Evolutionary conservation across 2,888 invertebrate genomes (phyloP).

Genomic region (Flexamia atlantica): DNA sequence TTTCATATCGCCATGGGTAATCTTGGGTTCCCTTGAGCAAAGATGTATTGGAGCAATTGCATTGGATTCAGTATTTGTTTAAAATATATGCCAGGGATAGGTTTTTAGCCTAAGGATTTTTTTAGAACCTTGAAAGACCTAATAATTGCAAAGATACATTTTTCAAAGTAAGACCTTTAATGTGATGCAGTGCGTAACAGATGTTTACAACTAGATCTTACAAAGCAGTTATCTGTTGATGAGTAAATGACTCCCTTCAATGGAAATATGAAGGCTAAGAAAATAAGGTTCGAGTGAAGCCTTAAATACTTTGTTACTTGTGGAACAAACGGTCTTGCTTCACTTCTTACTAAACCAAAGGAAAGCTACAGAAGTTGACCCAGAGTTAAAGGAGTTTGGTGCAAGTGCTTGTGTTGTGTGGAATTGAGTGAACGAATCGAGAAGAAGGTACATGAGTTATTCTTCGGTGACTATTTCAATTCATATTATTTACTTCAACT

Average conservation of each 20-base stretch:
- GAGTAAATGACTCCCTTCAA: constrained; percentile 57
- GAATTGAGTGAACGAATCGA: constrained; percentile 44
- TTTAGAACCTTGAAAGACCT: constrained; percentile 58
- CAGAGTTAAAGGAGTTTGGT: constrained; percentile 39
- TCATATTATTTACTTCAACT: constrained; percentile 53
- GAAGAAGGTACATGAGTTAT: constrained; percentile 32
- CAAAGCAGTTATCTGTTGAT: constrained; percentile 48
- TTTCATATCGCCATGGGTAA: constrained; percentile 50
- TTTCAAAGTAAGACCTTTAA: constrained; percentile 53
- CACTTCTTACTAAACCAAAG: constrained; percentile 41
- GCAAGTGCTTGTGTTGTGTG: constrained; percentile 31
- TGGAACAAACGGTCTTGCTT: constrained; percentile 43
- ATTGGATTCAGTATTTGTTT: constrained; percentile 17
- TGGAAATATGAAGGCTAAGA: constrained; percentile 53
- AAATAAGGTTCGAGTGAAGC: constrained; percentile 38
- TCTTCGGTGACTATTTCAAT: constrained; percentile 45
- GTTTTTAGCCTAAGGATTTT: constrained; percentile 37
- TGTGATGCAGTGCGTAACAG: constrained; percentile 41
- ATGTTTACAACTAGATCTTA: constrained; percentile 43
- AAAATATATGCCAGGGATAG: constrained; percentile 51
- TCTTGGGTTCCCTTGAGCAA: constrained; percentile 47
- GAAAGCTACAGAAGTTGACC: constrained; percentile 2
- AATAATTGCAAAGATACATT: constrained; percentile 46
- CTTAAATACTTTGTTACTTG: constrained; percentile 46
- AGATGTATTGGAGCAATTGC: constrained; percentile 32